Percentiles rank a stretch among this genome's conserved stretches.
These are phyloP conservation scores for Caenorhabditis auriculariae DNA, from an alignment of 2,888 invertebrate genomes.

Conservation along the genomic window DNA sequence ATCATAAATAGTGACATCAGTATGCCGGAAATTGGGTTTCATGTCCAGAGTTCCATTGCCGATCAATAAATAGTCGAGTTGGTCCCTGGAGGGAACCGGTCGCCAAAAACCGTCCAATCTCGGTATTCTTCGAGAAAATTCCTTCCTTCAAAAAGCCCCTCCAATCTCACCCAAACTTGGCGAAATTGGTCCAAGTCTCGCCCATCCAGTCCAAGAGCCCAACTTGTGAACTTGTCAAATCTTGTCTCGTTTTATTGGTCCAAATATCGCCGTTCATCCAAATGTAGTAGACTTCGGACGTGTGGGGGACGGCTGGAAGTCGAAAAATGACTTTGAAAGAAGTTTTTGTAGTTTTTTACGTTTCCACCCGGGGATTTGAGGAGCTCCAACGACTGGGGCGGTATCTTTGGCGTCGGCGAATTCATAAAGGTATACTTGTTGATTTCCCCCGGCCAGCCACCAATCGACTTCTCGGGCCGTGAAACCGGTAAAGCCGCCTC, in stretches of 20 bases:
- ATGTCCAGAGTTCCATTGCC: too few relatives aligned
- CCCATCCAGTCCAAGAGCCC: conserved; percentile 10
- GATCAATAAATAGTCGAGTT: too few relatives aligned
- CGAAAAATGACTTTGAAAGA: too few relatives aligned
- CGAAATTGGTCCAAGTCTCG: conserved; percentile 13
- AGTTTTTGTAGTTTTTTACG: not conserved
- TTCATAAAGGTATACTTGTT: conserved; percentile 2
- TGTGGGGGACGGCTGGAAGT: conserved; percentile 9
- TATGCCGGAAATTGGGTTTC: too few relatives aligned
- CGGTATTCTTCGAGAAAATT: too few relatives aligned
- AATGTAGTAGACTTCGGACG: conserved; percentile 6
- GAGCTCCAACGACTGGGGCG: not conserved
- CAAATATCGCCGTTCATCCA: conserved; percentile 8
- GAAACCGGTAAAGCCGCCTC: conserved; percentile 5
- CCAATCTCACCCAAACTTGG: conserved; percentile 5
- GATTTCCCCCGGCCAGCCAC: not conserved
- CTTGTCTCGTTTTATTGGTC: too few relatives aligned
- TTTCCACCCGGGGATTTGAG: conserved; percentile 2
- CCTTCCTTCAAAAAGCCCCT: too few relatives aligned
- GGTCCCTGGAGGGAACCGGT: too few relatives aligned
- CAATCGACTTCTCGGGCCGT: not conserved
- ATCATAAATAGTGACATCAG: too few relatives aligned
- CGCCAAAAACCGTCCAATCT: too few relatives aligned
- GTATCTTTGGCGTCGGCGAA: not conserved
- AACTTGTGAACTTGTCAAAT: too few relatives aligned